Base-by-base conservation (phyloP, 2,113 vertebrate genomes). In the Toxotes chatareus region DNA sequence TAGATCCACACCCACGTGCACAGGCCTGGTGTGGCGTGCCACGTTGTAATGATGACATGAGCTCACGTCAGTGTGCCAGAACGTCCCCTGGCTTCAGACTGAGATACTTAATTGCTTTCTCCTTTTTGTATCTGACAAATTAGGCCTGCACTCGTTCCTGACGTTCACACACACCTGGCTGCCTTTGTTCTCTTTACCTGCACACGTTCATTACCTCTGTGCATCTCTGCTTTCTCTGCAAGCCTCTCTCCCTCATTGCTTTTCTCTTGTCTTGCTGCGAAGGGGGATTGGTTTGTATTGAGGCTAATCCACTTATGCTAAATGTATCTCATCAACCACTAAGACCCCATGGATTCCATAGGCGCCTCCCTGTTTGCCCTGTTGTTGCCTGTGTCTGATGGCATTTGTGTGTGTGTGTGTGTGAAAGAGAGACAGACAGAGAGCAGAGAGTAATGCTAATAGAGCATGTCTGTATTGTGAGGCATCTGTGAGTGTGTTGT, bases 261-360 rank as follows among this genome's bases (percentile, higher is more conserved):
- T 65, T 56, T 86, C 84, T 88, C 84, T 88, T 66, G 75, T 89
- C 84, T 89, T 46, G 57, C 76, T 79, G 70, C 59, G 40, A 62
- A 79, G 80, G 76, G 91, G 85, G 93, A 90, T 93, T 93, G 90
- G 83, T 86, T 82, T 84, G 90, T 91, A 92, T 93, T 90, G 79
- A 94, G 93, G 93, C 86, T 94, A 94, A 94, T 94, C 93, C 93
- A 94, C 87, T 94, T 94, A 94, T 82, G 77, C 81, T 90, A 89
- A 93, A 94, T 94, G 93, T 92, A 93, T 93, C 90, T 93, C 88
- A 79, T 93, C 92, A 94, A 89, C 82, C 64, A 77, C 91, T 93
- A 92, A 94, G 90, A 93, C 91, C 91, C 88, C 91, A 81, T 73
- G 36, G 92, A 92, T 92, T 92, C 89, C 87, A 89, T 91, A 91